Conservation (phyloP, 2,888 invertebrate genomes). For the Rhodophaea formosa region DNA sequence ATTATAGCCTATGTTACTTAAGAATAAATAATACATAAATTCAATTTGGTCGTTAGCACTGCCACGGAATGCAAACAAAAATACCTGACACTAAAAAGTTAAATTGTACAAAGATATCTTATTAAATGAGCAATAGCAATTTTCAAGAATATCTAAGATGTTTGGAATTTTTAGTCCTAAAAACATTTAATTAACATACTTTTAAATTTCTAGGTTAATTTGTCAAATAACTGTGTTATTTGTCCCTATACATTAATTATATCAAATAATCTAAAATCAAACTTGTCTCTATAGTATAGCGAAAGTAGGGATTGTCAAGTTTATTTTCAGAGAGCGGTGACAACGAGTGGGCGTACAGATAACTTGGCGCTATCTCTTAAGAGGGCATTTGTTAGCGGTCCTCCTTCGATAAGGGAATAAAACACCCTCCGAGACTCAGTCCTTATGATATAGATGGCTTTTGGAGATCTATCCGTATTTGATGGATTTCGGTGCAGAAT, state of each 20-base stretch:
- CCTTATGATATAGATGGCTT: slow-evolving; percentile 1
- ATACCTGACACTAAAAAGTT: no score
- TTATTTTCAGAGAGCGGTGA: slow-evolving; percentile 66
- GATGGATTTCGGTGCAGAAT: neutral
- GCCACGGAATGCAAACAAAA: no score
- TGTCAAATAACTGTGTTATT: no score
- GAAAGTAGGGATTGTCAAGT: slow-evolving; percentile 43
- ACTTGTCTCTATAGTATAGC: slow-evolving; percentile 38
- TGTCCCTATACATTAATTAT: neutral
- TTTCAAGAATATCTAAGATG: no score
- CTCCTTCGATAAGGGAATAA: slow-evolving; percentile 43
- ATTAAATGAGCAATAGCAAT: no score
- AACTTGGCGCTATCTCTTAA: slow-evolving; percentile 63
- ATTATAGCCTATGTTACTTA: no score
- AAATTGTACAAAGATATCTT: no score
- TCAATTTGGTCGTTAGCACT: no score
- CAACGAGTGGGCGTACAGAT: slow-evolving; percentile 63
- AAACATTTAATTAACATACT: no score
- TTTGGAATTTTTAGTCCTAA: no score
- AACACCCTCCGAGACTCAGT: slow-evolving; percentile 29
- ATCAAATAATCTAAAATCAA: neutral
- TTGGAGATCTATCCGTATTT: neutral
- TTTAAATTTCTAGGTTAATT: no score
- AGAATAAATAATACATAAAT: no score
- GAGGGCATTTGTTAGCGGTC: slow-evolving; percentile 69